Percentiles rank a stretch among this genome's conserved stretches.
phyloP scores from a whole-genome alignment of 2,888 invertebrate species.

The Synergus laeviventris region DNA sequence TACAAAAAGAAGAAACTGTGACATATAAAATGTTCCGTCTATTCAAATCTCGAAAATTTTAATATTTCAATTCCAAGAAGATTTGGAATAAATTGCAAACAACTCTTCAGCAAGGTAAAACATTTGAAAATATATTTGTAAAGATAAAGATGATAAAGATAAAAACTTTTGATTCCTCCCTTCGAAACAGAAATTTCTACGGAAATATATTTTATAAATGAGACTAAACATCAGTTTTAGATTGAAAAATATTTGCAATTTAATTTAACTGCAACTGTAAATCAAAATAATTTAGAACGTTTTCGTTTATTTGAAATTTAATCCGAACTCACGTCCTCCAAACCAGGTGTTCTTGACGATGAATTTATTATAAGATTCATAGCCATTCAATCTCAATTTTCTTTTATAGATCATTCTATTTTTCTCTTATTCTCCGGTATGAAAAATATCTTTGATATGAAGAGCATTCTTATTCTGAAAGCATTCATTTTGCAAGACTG shows the following conservation, averaged over 20 bases:
- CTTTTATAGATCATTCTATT: slow-evolving; percentile 2
- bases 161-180: not conserved
- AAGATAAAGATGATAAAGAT: no score
- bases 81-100: not conserved
- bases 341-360: not conserved
- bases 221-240: not conserved
- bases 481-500: not conserved
- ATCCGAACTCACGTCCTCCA: not conserved
- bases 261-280: not conserved
- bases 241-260: not conserved
- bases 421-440: not conserved
- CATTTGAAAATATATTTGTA: no score
- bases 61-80: not conserved
- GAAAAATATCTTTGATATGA: not conserved
- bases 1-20: not conserved
- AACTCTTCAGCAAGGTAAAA: not conserved
- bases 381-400: slow-evolving; percentile 16
- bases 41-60: not conserved
- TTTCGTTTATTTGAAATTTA: not conserved
- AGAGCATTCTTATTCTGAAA: not conserved
- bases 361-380: slow-evolving; percentile 3
- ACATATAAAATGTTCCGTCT: not conserved
- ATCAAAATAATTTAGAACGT: not conserved
- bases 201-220: not conserved
- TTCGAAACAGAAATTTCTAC: not conserved